Evolutionary conservation across 2,888 invertebrate genomes (phyloP).

Genomic region (Macrophya annulata): DNA sequence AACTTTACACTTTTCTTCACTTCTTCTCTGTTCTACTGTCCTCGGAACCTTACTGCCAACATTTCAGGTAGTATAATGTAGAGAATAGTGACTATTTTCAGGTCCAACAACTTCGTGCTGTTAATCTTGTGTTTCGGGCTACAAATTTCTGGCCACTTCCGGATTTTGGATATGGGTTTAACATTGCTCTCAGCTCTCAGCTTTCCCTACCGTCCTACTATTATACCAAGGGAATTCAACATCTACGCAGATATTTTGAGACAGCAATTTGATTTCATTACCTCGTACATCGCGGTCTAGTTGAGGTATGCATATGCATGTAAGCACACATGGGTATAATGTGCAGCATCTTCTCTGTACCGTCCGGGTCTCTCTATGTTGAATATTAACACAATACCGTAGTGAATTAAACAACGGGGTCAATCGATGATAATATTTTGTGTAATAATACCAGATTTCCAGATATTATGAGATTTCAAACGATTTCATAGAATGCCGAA

Average conservation of each 20-base stretch:
- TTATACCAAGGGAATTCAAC: background rate
- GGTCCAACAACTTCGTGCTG: background rate
- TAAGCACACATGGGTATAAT: no score
- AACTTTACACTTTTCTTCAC: background rate
- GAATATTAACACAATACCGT: background rate
- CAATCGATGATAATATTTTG: background rate
- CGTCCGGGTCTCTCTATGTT: background rate
- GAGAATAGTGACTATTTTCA: conserved; percentile 12
- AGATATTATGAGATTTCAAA: background rate
- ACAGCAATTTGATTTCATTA: conserved; percentile 33
- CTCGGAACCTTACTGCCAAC: background rate
- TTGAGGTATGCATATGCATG: background rate
- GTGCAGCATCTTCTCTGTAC: background rate
- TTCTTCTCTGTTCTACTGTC: background rate
- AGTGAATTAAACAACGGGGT: background rate
- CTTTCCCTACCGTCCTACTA: background rate
- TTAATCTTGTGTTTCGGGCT: conserved; percentile 25
- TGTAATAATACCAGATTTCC: background rate
- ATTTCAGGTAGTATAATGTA: background rate
- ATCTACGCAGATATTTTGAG: background rate
- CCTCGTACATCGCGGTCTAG: conserved; percentile 18
- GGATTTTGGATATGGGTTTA: background rate
- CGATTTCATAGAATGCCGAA: background rate
- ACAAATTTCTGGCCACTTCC: conserved; percentile 29
- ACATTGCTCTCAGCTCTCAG: no score